These are phyloP conservation scores for Drosophila ezoana DNA, from an alignment of 2,888 invertebrate species.

Conservation along the genomic window DNA sequence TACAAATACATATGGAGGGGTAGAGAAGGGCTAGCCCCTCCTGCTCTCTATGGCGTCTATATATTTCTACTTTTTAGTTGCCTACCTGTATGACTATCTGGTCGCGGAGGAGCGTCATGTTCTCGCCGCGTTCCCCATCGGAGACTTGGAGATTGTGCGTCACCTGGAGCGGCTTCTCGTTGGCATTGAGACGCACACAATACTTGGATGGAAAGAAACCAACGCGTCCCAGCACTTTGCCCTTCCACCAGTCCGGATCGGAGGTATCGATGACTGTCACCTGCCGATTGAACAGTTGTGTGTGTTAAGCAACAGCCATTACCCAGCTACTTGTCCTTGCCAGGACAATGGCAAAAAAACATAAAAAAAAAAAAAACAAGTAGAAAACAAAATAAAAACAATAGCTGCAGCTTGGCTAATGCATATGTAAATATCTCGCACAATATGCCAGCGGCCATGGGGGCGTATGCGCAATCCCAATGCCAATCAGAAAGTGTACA, in stretches of 20 bases:
- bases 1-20: neutral
- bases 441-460: constrained; percentile 54
- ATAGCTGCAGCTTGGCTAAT: constrained; percentile 45
- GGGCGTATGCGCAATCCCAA: constrained; percentile 52
- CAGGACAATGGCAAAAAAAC: constrained; percentile 40
- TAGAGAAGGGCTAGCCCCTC: too few relatives aligned
- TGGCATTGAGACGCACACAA: constrained; percentile 94
- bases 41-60: too few relatives aligned
- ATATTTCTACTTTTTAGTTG: neutral
- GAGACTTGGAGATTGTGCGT: constrained; percentile 93
- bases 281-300: constrained; percentile 75
- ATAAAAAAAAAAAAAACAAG: neutral
- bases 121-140: constrained; percentile 89
- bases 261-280: constrained; percentile 97
- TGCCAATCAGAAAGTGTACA: constrained; percentile 51
- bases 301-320: constrained; percentile 25
- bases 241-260: constrained; percentile 99
- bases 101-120: constrained; percentile 93
- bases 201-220: constrained; percentile 98
- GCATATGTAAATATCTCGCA: constrained; percentile 66
- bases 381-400: constrained; percentile 19
- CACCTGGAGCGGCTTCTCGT: constrained; percentile 96
- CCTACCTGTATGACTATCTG: constrained; percentile 94
- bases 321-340: constrained; percentile 31
- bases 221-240: constrained; percentile 94